phyloP scores from a whole-genome alignment of 2,797 vertebrate genomes.

The Bradypus variegatus region DNA sequence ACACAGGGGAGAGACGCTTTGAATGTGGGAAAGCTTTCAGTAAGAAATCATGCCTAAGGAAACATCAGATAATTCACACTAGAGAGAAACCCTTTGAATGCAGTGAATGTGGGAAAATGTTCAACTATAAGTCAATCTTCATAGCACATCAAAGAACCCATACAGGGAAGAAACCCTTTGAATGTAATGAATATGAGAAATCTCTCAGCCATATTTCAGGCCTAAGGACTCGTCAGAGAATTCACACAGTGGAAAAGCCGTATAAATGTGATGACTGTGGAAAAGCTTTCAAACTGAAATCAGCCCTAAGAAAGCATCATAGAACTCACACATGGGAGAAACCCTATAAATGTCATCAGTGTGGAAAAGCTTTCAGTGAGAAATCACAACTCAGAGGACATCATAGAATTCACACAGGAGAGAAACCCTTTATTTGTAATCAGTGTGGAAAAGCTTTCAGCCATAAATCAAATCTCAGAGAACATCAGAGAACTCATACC shows the following conservation, averaged over 20 bases:
- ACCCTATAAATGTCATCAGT: constrained; percentile 10
- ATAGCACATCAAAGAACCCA: not conserved
- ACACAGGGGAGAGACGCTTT: not conserved
- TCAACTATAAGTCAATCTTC: not conserved
- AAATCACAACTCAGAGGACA: constrained; percentile 30
- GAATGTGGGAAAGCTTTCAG: not conserved
- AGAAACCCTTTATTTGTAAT: constrained; percentile 40
- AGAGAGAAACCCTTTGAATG: not conserved
- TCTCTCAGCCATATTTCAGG: not conserved
- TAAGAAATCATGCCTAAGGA: not conserved
- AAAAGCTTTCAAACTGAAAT: too few species aligned
- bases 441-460: constrained; percentile 39
- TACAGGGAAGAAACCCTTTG: not conserved
- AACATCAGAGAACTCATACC: not conserved
- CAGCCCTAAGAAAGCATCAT: too few species aligned
- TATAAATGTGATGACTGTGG: too few species aligned
- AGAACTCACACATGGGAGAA: not conserved
- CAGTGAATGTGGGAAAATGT: not conserved
- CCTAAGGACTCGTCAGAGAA: too few species aligned
- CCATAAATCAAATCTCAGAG: too few species aligned
- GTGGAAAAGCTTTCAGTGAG: constrained; percentile 42
- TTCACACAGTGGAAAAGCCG: too few species aligned
- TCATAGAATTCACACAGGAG: constrained; percentile 57
- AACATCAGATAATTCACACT: not conserved
- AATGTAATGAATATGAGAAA: constrained; percentile 21